Evolutionary conservation across 2,888 invertebrate genomes (phyloP).

Genomic region (Thelaira solivaga): DNA sequence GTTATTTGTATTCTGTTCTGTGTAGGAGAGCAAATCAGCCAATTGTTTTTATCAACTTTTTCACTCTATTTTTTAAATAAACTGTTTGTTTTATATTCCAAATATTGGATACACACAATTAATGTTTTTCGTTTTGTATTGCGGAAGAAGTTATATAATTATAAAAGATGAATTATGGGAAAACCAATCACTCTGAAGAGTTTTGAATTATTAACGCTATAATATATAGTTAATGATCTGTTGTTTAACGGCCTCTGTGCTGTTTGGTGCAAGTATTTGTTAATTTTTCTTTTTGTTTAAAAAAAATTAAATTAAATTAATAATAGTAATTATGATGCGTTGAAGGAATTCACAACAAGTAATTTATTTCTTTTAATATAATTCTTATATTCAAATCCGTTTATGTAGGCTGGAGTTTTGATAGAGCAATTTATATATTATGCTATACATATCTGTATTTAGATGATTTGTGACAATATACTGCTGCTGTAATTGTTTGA

Average conservation of each 20-base stretch:
- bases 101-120: neutral
- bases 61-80: neutral
- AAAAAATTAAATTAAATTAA: conserved; percentile 34
- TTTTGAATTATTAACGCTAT: neutral
- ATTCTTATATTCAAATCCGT: conserved; percentile 62
- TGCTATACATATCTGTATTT: conserved; percentile 63
- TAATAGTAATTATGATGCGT: conserved; percentile 26
- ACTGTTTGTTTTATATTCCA: neutral
- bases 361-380: conserved; percentile 7
- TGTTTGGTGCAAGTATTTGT: conserved; percentile 9
- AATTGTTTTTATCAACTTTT: neutral
- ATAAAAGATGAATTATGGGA: neutral
- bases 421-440: conserved; percentile 65
- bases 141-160: neutral
- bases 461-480: conserved; percentile 58
- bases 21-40: conserved; percentile 35
- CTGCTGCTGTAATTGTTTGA: conserved; percentile 58
- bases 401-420: conserved; percentile 65
- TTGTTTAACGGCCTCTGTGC: neutral
- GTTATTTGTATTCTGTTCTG: neutral
- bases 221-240: neutral
- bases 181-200: neutral
- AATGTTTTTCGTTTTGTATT: neutral
- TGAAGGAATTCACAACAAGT: conserved; percentile 28
- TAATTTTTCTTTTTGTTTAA: conserved; percentile 16